Percentiles rank a stretch among this genome's conserved stretches.
These are phyloP conservation scores for Eupristina koningsbergeri DNA, from an alignment of 1,140 invertebrate genomes.

Conservation along the genomic window DNA sequence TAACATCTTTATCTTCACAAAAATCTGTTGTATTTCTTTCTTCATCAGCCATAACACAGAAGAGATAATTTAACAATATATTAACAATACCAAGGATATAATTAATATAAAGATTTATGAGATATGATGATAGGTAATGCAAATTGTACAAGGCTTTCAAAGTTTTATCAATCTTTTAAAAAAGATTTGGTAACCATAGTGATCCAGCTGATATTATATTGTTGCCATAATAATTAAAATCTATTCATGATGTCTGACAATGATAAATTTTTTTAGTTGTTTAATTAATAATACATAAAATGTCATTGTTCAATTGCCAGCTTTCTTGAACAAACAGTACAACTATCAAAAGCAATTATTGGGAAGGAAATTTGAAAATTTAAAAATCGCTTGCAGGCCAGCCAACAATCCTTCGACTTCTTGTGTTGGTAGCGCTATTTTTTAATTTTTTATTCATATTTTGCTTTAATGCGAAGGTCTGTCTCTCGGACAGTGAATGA, in stretches of 20 bases:
- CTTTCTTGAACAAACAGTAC: too few relatives aligned
- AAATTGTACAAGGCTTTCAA: background rate
- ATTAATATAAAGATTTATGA: background rate
- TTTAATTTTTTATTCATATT: background rate
- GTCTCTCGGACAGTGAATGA: background rate
- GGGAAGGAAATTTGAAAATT: background rate
- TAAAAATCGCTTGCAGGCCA: background rate
- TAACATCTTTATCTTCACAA: background rate
- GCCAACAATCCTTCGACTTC: background rate
- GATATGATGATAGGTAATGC: background rate
- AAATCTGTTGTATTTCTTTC: background rate
- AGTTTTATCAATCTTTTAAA: conserved; percentile 27
- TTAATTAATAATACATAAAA: background rate
- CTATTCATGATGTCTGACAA: background rate
- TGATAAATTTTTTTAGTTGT: background rate
- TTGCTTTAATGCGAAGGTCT: background rate
- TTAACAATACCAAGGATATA: background rate
- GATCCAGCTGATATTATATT: conserved; percentile 2
- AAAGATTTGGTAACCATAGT: conserved; percentile 33
- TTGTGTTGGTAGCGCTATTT: background rate
- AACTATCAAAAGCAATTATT: too few relatives aligned
- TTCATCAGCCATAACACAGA: conserved; percentile 4
- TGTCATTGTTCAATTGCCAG: too few relatives aligned
- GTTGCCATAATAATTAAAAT: background rate
- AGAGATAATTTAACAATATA: background rate